Base-by-base conservation (phyloP, 2,888 invertebrate genomes). In the Leptinotarsa haldemani region DNA sequence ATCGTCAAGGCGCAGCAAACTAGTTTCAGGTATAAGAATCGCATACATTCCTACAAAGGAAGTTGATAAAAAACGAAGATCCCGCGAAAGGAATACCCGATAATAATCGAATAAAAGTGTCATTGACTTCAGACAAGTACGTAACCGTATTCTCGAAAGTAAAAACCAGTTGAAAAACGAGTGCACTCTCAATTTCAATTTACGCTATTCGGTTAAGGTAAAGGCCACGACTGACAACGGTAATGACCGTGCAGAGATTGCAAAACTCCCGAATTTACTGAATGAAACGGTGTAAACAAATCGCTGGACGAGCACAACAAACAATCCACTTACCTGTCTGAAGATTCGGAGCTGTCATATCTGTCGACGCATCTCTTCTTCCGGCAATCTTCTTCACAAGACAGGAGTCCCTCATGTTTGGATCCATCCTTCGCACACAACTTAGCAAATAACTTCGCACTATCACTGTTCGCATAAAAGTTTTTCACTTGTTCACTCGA, bases 331-430 rank as follows among this genome's bases (percentile, higher is more conserved):
- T 88, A 95, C 96, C 96, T 96, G 94, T 96, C 96, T 89, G 95
- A 96, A 85, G 95, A 95, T 90, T 96, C 96, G 85, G 95, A 95
- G 88, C 95, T 96, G 91, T 96, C 96, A 90, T 95, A 96, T 90
- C 95, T 92, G 92, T 96, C 95, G 88, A 94, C 91, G 89, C 95
- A 95, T 89, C 96, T 91, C 89, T 94, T 95, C 89, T 93, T 94
- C 88, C 93, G 91, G 86, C 91, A 93, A 83, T 91, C 92, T 75
- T 80, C 82, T 65, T 84, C 83, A 53, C 70, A 70, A 61, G 61
- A 61, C 22, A 73, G 47, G 82, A 86, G 84, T 82, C 84, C 85
- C 83, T 85, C 86, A 82, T 85, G 82, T 79, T 80, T 79, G 75
- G 74, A 61, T 75, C 77, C 78, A 78, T 78, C 72, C 69, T 79